These are phyloP conservation scores for Lycocerus yunnanus DNA, from an alignment of 2,888 invertebrate genomes.

Conservation along the genomic window DNA sequence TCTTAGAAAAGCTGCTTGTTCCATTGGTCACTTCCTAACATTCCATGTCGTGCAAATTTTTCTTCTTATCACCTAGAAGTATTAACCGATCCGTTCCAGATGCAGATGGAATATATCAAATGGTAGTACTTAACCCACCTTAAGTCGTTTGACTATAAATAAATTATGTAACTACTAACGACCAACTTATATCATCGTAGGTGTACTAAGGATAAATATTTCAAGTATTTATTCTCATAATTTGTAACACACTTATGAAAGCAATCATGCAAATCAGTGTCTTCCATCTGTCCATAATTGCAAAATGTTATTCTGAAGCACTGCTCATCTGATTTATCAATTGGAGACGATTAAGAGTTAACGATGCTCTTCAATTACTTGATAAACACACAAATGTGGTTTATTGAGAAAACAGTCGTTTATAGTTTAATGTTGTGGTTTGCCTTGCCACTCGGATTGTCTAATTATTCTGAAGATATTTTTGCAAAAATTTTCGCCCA, in stretches of 20 bases:
- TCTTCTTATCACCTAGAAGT: not conserved
- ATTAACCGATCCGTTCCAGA: not conserved
- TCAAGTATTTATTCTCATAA: not conserved
- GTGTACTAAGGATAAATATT: not conserved
- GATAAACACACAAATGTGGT: not conserved
- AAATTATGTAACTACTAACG: not conserved
- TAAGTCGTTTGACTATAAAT: not conserved
- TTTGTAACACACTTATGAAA: not conserved
- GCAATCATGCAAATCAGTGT: not conserved
- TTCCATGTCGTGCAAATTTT: not conserved
- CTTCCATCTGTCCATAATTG: not conserved
- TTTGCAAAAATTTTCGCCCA: conserved; percentile 11
- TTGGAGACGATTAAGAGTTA: not conserved
- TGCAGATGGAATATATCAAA: not conserved
- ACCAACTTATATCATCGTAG: not conserved
- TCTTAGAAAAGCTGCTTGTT: not conserved
- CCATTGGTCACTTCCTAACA: not conserved
- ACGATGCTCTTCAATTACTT: not conserved
- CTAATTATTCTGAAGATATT: conserved; percentile 3
- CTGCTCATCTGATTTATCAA: not conserved
- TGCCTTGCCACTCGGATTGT: conserved; percentile 6
- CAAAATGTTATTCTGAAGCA: not conserved
- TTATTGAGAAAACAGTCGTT: not conserved
- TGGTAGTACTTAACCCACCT: not conserved
- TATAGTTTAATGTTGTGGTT: conserved; percentile 3